Percentiles rank a stretch among this genome's conserved stretches.
Conservation (phyloP, 2,797 vertebrate genomes). For the Myripristis jacobus region DNA sequence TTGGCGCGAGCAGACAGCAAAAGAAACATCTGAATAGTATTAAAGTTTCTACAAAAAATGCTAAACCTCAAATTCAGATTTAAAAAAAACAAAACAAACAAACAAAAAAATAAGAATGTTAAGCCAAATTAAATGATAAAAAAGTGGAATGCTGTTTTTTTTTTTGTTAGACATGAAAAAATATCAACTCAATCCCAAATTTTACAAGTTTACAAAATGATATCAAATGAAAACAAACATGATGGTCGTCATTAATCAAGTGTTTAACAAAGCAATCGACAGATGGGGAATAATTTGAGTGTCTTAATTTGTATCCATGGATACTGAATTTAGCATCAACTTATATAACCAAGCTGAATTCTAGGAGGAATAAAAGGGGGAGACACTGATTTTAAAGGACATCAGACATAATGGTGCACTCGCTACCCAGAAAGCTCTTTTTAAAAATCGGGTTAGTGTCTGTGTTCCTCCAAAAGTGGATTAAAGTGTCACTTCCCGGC, state of each 20-base stretch:
- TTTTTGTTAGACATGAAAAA: conserved; percentile 62
- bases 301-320: conserved; percentile 4
- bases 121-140: conserved; percentile 65
- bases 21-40: conserved; percentile 43
- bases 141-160: conserved; percentile 80
- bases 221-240: conserved; percentile 56
- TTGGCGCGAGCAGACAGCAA: conserved; percentile 76
- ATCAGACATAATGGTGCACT: conserved; percentile 49
- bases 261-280: conserved; percentile 35
- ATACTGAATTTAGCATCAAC: neutral
- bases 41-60: conserved; percentile 60
- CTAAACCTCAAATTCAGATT: conserved; percentile 34
- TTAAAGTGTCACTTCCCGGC: neutral
- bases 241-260: conserved; percentile 31
- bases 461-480: no score
- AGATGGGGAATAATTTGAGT: conserved; percentile 16
- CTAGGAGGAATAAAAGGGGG: conserved; percentile 14
- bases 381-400: conserved; percentile 36
- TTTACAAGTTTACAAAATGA: conserved; percentile 60
- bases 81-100: conserved; percentile 3
- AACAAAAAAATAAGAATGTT: conserved; percentile 20
- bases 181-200: conserved; percentile 52
- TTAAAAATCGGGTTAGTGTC: conserved; percentile 32
- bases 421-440: conserved; percentile 50
- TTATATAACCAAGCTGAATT: neutral